A percentile compares a stretch with the other conserved stretches of the same genome.
Evolutionary conservation across 2,797 vertebrate genomes (phyloP).

Genomic region (Rhadinocentrus ornatus): DNA sequence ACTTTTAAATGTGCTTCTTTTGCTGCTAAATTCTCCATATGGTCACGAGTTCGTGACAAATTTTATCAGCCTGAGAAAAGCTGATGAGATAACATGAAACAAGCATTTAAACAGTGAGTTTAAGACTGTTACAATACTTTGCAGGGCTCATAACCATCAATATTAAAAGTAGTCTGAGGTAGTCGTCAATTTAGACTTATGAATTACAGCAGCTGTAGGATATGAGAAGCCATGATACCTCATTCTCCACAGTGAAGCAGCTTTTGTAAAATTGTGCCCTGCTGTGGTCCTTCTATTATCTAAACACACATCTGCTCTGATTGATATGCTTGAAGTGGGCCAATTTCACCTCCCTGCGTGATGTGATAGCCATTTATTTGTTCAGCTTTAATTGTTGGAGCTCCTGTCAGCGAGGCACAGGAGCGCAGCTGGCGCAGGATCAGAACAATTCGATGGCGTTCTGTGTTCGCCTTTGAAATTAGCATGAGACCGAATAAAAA

Average conservation of each 20-base stretch:
- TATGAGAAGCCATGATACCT: too few relatives aligned
- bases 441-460: constrained; percentile 48
- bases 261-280: constrained; percentile 22
- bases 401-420: constrained; percentile 58
- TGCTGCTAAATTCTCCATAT: not conserved
- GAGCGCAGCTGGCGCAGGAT: constrained; percentile 61
- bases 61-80: not conserved
- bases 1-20: not conserved
- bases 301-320: constrained; percentile 74
- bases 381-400: constrained; percentile 80
- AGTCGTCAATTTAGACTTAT: not conserved
- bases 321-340: constrained; percentile 74
- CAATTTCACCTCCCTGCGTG: constrained; percentile 59
- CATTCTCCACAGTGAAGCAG: constrained; percentile 14
- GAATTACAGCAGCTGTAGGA: not conserved
- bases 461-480: constrained; percentile 25
- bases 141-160: not conserved
- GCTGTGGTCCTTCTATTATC: constrained; percentile 55
- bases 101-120: not conserved
- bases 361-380: constrained; percentile 76
- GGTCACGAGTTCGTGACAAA: not conserved
- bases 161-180: not conserved
- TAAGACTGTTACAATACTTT: not conserved
- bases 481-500: constrained; percentile 38
- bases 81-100: not conserved